Percentiles rank a stretch among this genome's conserved stretches.
Evolutionary conservation across 2,888 invertebrate species (phyloP).

Genomic region (Heteromurus nitidus): DNA sequence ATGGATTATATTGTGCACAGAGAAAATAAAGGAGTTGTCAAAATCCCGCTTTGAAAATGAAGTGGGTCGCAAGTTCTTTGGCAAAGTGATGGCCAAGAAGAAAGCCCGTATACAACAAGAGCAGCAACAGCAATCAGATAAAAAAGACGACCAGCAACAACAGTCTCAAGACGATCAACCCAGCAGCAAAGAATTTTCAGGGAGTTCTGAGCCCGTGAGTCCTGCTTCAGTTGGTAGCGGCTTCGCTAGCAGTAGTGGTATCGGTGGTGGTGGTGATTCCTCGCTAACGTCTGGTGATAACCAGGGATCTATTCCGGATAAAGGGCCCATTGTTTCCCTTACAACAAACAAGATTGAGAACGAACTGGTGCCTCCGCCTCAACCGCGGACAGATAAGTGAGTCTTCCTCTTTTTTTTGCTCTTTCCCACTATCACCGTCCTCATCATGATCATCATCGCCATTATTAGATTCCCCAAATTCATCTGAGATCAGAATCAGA

Average conservation of each 20-base stretch:
- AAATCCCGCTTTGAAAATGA: conserved; percentile 65
- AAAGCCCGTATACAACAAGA: conserved; percentile 59
- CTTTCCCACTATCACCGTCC: neutral
- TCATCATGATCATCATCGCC: conserved; percentile 2
- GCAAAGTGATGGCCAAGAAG: conserved; percentile 69
- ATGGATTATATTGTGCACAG: conserved; percentile 44
- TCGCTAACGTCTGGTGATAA: conserved; percentile 57
- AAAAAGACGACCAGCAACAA: conserved; percentile 46
- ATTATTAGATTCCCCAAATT: conserved; percentile 23
- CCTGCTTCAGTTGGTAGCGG: conserved; percentile 56
- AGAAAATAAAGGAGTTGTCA: conserved; percentile 59
- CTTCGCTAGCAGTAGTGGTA: conserved; percentile 48
- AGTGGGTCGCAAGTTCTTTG: conserved; percentile 67
- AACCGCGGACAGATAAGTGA: conserved; percentile 58
- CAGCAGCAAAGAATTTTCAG: conserved; percentile 64
- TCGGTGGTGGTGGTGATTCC: conserved; percentile 41
- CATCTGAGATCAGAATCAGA: neutral
- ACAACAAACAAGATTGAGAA: conserved; percentile 59
- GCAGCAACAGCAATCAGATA: conserved; percentile 43
- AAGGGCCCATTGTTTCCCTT: conserved; percentile 41
- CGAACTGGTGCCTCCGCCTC: conserved; percentile 62
- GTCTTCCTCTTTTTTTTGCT: conserved; percentile 7
- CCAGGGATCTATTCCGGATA: conserved; percentile 58
- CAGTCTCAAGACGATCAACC: conserved; percentile 52
- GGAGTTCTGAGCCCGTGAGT: conserved; percentile 62